A percentile compares a stretch with the other conserved stretches of the same genome.
These are phyloP conservation scores for Ceramica pisi DNA, from an alignment of 2,888 invertebrate genomes.

Conservation along the genomic window DNA sequence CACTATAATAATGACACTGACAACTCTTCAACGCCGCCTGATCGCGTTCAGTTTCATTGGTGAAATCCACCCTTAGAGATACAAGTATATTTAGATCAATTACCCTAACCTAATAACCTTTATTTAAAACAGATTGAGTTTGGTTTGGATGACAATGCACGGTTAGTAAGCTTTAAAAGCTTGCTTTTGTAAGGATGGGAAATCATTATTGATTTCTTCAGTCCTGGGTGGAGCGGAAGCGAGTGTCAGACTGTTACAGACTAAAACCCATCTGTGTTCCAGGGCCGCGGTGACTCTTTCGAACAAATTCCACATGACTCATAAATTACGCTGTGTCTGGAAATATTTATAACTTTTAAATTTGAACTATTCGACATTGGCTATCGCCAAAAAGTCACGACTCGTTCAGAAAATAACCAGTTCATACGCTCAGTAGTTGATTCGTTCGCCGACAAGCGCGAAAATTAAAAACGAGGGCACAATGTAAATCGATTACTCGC, in stretches of 20 bases:
- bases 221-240: no score
- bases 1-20: no score
- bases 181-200: neutral
- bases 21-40: no score
- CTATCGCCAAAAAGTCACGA: constrained; percentile 36
- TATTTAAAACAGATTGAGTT: neutral
- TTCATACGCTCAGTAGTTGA: constrained; percentile 27
- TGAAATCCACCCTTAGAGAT: no score
- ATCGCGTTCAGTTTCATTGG: no score
- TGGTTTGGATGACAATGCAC: neutral
- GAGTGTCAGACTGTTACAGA: no score
- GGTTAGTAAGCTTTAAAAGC: neutral
- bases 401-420: constrained; percentile 53
- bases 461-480: constrained; percentile 49
- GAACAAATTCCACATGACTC: no score
- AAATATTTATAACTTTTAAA: neutral
- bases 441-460: constrained; percentile 37
- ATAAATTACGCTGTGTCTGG: neutral
- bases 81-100: no score
- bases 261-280: no score
- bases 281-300: no score
- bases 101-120: no score
- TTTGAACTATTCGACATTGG: constrained; percentile 6
- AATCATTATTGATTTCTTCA: no score
- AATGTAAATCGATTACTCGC: constrained; percentile 64